Evolutionary conservation across 2,113 vertebrate species (phyloP), one percentile per base, ranked within the genome.

Genomic region (Dicaeum eximium): DNA sequence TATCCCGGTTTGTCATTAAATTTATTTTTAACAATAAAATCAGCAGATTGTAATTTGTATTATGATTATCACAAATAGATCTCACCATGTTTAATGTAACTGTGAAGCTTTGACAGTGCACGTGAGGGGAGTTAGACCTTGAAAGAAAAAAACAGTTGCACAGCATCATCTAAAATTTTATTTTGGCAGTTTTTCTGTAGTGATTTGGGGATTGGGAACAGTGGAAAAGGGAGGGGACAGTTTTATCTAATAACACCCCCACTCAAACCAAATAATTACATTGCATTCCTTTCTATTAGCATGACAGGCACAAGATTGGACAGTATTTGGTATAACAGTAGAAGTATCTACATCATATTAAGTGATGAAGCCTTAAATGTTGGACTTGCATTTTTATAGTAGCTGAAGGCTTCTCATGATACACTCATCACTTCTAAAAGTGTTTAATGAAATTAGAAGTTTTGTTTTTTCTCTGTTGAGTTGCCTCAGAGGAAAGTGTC

Each of bases 1-100:
- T 81, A 65, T 75, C n/a, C 42, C 15, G 13, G 45, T 87, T 95
- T 86, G 66, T 82, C 30, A 65, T 86, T 75, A 86, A 40, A 65
- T 92, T 93, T 96, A 94, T 95, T 96, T 95, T 92, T 89, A 95
- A 92, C 61, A 89, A 78, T 95, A 91, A 92, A 91, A 90, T 90
- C 81, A 90, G 30, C 62, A 90, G 74, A 85, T 44, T 82, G 38
- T 88, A 82, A 92, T 75, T 91, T 77, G 35, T 88, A 54, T 80
- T 86, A 12, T 23, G 30, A 54, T 90, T 13, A 4, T 87, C 54
- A 40, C 6, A 3, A 87, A 42, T 57, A 87, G 83, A 84, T 87
- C 64, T 94, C 89, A 35, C 42, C 42, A 61, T 57, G 14, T 88
- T 94, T 82, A 86, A 61, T 80, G 28, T 37, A 88, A 64, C 62